phyloP scores from a whole-genome alignment of 2,113 vertebrate species.

The Centrocercus urophasianus region DNA sequence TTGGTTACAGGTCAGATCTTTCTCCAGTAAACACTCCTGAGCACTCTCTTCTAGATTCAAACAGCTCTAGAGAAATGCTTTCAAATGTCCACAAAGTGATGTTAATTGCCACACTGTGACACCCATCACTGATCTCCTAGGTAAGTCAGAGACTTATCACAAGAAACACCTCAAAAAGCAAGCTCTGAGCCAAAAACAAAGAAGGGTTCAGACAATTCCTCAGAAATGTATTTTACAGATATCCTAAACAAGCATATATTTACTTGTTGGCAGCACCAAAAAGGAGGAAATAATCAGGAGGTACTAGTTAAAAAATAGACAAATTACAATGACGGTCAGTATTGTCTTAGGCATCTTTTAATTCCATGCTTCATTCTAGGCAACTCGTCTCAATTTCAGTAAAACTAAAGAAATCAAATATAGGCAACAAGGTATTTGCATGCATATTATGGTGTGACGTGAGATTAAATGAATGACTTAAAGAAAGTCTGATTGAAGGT shows the following conservation, averaged over 20 bases:
- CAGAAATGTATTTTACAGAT: background rate
- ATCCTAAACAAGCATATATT: background rate
- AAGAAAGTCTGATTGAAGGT: background rate
- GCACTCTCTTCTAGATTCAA: too few species aligned
- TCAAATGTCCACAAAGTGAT: too few species aligned
- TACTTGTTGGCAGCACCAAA: background rate
- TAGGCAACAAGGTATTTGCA: background rate
- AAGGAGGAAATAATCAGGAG: rapidly evolving
- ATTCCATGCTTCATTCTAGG: background rate
- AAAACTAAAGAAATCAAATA: background rate
- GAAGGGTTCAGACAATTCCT: background rate
- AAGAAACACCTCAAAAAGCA: too few species aligned
- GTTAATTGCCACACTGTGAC: too few species aligned
- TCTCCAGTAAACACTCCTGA: too few species aligned
- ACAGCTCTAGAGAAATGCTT: too few species aligned
- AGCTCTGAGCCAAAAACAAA: too few species aligned
- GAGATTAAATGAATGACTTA: background rate
- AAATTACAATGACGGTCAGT: background rate
- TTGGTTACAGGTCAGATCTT: too few species aligned
- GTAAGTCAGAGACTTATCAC: too few species aligned
- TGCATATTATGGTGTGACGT: background rate
- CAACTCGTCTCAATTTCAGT: background rate
- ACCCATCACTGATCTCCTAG: too few species aligned
- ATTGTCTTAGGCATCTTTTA: background rate
- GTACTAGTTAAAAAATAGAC: background rate